Evolutionary conservation across 2,888 invertebrate species (phyloP).

Genomic region (Aromia moschata): DNA sequence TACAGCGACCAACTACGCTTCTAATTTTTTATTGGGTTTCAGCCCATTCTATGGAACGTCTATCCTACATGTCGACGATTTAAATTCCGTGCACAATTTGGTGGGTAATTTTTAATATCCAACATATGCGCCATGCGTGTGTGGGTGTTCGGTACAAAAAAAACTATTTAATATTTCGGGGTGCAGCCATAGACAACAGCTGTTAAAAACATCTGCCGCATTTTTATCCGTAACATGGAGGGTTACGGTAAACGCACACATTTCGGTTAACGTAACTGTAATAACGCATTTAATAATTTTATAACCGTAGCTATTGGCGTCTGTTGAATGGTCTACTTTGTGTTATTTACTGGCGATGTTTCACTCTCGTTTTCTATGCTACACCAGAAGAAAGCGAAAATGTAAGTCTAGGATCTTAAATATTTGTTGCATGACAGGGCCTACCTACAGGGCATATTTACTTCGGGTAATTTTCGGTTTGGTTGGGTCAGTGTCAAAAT

Average conservation of each 20-base stretch:
- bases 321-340: too few species aligned
- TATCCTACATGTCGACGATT: too few species aligned
- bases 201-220: conserved; percentile 29
- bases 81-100: not conserved
- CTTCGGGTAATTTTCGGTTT: too few species aligned
- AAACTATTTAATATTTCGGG: conserved; percentile 7
- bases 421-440: too few species aligned
- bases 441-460: too few species aligned
- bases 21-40: too few species aligned
- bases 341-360: not conserved
- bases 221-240: conserved; percentile 20
- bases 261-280: not conserved
- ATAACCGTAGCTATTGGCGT: not conserved
- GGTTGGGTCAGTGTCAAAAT: too few species aligned
- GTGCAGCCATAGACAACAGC: conserved; percentile 18
- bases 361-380: not conserved
- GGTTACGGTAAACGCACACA: conserved; percentile 11
- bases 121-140: conserved; percentile 1
- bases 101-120: conserved; percentile 6
- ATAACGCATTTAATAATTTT: too few species aligned
- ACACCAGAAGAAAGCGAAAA: not conserved
- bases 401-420: too few species aligned
- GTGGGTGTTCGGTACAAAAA: conserved; percentile 8
- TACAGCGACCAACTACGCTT: too few species aligned
- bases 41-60: too few species aligned